phyloP scores from a whole-genome alignment of 2,797 vertebrate species.

The Xenopus petersii region DNA sequence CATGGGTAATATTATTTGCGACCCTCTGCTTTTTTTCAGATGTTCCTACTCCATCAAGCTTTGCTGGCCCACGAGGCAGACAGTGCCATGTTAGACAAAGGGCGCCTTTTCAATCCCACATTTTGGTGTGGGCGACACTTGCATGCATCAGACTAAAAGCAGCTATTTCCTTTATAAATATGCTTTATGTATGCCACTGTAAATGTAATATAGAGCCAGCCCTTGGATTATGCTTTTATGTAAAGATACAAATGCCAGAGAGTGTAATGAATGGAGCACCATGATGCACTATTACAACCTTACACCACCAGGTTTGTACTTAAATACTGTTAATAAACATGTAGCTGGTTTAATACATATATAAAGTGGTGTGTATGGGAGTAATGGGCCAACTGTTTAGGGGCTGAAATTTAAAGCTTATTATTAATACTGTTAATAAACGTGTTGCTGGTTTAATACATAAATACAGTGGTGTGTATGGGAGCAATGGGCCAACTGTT shows the following conservation, averaged over 20 bases:
- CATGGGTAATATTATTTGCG: slow-evolving; percentile 1
- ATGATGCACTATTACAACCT: too few species aligned
- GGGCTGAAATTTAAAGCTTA: background rate
- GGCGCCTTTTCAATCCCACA: slow-evolving; percentile 2
- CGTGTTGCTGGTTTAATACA: too few species aligned
- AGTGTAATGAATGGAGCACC: too few species aligned
- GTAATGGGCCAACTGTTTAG: background rate
- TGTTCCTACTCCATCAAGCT: slow-evolving; percentile 5
- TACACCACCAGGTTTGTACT: too few species aligned
- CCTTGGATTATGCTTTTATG: too few species aligned
- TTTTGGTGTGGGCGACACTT: background rate
- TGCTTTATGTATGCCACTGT: background rate
- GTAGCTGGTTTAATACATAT: too few species aligned
- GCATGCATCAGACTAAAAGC: background rate
- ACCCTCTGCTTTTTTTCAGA: slow-evolving; percentile 9
- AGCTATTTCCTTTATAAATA: background rate
- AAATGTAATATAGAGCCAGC: background rate
- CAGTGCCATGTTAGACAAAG: slow-evolving; percentile 20
- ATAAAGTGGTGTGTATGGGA: too few species aligned
- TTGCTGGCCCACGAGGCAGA: slow-evolving; percentile 18
- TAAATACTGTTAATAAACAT: too few species aligned
- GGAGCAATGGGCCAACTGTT: background rate
- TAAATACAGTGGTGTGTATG: too few species aligned
- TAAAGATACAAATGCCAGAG: too few species aligned
- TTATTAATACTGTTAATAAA: background rate